These are phyloP conservation scores for Solenopsis fugax DNA, from an alignment of 1,140 invertebrate species.

Conservation along the genomic window DNA sequence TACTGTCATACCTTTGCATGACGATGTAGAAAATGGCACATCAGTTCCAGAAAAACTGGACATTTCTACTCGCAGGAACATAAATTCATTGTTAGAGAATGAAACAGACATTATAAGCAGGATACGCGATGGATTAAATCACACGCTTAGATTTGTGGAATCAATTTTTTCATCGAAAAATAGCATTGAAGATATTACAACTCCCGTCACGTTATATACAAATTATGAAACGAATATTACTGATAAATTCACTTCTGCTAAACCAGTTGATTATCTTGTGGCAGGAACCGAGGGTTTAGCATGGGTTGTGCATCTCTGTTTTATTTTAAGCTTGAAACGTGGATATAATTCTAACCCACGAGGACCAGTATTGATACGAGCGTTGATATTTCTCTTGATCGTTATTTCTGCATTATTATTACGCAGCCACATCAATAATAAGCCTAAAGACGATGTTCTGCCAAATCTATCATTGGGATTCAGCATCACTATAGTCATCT, in stretches of 20 bases:
- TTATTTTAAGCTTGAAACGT: constrained; percentile 90
- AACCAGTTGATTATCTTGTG: constrained; percentile 90
- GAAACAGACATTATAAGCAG: constrained; percentile 55
- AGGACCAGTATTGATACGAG: constrained; percentile 90
- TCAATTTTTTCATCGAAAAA: constrained; percentile 56
- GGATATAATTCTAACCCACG: constrained; percentile 89
- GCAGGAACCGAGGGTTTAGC: constrained; percentile 90
- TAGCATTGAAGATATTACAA: constrained; percentile 4
- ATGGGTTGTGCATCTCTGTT: constrained; percentile 93
- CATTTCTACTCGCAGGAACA: background rate
- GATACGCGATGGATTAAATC: constrained; percentile 66
- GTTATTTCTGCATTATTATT: constrained; percentile 79
- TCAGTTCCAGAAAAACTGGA: background rate
- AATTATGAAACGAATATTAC: constrained; percentile 67
- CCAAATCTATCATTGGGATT: constrained; percentile 82
- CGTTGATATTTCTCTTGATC: constrained; percentile 81
- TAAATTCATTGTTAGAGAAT: constrained; percentile 20
- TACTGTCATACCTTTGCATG: constrained; percentile 66
- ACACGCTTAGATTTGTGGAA: constrained; percentile 64
- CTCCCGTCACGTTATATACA: background rate
- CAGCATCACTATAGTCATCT: constrained; percentile 81
- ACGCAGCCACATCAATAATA: constrained; percentile 78
- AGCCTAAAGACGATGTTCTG: constrained; percentile 75
- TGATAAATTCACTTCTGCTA: constrained; percentile 78
- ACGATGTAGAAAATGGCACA: constrained; percentile 24